Base-by-base conservation (phyloP, 2,113 vertebrate genomes). In the Paratilapia polleni region DNA sequence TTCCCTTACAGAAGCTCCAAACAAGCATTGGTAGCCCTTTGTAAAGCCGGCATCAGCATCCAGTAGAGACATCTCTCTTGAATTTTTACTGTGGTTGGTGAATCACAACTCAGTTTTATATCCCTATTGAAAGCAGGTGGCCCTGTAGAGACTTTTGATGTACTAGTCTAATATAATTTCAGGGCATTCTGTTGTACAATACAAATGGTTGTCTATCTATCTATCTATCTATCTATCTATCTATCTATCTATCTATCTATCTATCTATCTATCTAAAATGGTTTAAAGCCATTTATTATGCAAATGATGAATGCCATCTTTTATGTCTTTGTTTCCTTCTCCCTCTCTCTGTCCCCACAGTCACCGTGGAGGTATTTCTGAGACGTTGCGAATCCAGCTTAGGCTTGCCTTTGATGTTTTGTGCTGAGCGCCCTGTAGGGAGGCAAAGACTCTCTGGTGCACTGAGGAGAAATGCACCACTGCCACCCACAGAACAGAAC, bases 381-480 rank as follows among this genome's bases (percentile, higher is more conserved):
- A 20, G 62, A n/a, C 31, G 62, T 11, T 75, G 84, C 59, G 81
- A 82, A 70, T 86, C 74, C 77, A 78, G 28, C 64, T 66, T 8
- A 85, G 82, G 11, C n/a, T 79, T 70, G 31, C 24, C 80, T 94
- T 91, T 92, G 76, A 92, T 87, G 73, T 90, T 78, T 80, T 84
- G 15, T 73, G 56, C 78, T 84, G 15, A 47, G 78, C 2, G 20
- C 80, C 43, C 87, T 82, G 58, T 49, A 19, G 49, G 84, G 61
- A 80, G 11, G 5, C 19, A 77, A 36, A 84, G 31, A 75, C 64
- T 79, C 22, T 60, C 43, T 81, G 15, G 73, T 59, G 54, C 61
- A 70, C 75, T 36, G 2, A 62, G 41, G 43, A 31, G 59, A 63
- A 86, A 81, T 66, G 17, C 77, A 87, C 54, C 62, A 78, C 75